phyloP scores from a whole-genome alignment of 1,140 invertebrate genomes.

The Drosophila lini region DNA sequence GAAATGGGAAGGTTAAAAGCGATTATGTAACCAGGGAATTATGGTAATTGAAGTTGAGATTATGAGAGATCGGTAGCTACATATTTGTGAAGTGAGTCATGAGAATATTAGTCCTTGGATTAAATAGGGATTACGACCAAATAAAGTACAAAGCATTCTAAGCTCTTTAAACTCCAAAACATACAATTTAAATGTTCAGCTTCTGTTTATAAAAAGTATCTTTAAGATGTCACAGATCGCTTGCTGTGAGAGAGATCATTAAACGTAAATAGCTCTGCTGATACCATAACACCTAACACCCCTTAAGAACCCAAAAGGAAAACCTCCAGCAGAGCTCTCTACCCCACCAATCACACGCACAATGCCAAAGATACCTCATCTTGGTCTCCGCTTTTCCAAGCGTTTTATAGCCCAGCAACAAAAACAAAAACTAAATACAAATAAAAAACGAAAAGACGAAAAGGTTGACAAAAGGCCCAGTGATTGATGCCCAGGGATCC shows the following conservation, averaged over 20 bases:
- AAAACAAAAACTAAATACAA: not conserved
- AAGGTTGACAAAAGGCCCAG: constrained; percentile 52
- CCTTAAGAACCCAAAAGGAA: constrained; percentile 3
- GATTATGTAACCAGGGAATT: constrained; percentile 29
- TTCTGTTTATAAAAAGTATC: constrained; percentile 7
- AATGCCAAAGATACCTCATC: constrained; percentile 6
- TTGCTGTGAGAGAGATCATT: not conserved
- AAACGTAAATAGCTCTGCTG: not conserved
- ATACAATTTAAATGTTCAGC: not conserved
- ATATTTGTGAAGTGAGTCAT: constrained; percentile 6
- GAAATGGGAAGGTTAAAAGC: constrained; percentile 19
- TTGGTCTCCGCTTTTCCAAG: constrained; percentile 7
- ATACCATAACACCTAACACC: not conserved
- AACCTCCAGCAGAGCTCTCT: constrained; percentile 16
- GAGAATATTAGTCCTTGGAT: not conserved
- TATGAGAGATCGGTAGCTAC: too few species aligned
- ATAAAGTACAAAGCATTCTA: not conserved
- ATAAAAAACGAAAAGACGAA: constrained; percentile 6
- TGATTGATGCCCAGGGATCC: constrained; percentile 50
- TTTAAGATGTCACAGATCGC: not conserved
- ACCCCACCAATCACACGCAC: constrained; percentile 29
- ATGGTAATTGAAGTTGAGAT: constrained; percentile 27
- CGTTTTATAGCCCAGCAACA: constrained; percentile 36
- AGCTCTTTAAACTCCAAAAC: not conserved
- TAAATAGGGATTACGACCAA: not conserved